These are phyloP conservation scores for Cheilosia impressa DNA, from an alignment of 2,888 invertebrate genomes.

Conservation along the genomic window DNA sequence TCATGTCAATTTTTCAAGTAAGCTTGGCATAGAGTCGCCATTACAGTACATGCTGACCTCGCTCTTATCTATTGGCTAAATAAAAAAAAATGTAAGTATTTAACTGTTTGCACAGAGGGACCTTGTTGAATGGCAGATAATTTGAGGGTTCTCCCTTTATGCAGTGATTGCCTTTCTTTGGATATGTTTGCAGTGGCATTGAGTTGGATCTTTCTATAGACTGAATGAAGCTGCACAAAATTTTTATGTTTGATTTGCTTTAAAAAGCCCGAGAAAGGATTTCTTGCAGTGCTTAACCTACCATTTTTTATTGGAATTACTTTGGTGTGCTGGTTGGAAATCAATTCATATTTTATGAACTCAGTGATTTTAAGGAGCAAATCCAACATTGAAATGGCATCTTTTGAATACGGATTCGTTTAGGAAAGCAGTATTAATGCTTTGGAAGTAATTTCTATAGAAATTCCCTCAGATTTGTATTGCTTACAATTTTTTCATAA, in stretches of 20 bases:
- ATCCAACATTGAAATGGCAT: neutral
- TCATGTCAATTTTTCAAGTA: conserved; percentile 47
- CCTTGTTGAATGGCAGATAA: conserved; percentile 26
- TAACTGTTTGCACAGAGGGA: conserved; percentile 3
- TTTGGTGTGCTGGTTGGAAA: neutral
- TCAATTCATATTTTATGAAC: conserved; percentile 11
- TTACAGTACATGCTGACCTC: conserved; percentile 55
- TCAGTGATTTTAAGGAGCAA: neutral
- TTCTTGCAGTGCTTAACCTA: neutral
- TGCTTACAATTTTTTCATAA: no score
- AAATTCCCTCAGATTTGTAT: no score
- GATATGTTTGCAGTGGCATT: conserved; percentile 32
- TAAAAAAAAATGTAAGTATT: conserved; percentile 20
- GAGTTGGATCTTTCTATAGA: conserved; percentile 20
- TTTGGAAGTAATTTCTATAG: no score
- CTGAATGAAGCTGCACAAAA: conserved; percentile 39
- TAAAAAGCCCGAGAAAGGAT: neutral
- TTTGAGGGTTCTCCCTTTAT: conserved; percentile 31
- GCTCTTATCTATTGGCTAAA: conserved; percentile 49
- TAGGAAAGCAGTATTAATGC: no score
- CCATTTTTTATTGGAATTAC: conserved; percentile 29
- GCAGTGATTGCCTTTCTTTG: conserved; percentile 51
- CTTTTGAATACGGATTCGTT: neutral
- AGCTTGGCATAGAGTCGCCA: conserved; percentile 4
- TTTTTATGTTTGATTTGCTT: conserved; percentile 15